Base-by-base conservation (phyloP, 2,113 vertebrate genomes). In the Corvus hawaiiensis region DNA sequence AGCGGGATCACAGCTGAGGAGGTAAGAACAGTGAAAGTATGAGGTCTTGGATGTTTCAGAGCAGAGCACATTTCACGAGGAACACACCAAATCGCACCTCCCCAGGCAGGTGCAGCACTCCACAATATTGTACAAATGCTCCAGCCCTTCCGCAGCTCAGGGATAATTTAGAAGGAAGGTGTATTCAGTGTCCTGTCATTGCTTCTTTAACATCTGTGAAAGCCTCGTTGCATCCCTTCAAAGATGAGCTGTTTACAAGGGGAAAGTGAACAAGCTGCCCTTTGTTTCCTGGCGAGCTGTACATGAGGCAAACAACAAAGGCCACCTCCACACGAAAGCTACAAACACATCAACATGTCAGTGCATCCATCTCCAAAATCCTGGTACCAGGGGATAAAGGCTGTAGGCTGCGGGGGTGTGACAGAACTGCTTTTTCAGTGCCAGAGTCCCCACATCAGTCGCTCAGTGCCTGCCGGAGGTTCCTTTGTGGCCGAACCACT, bases 1-100 rank as follows among this genome's bases (percentile, higher is more conserved):
- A 0, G 3, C 1, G 15, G 2, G 11, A 1, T 44, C 27, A 0
- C 28, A 1, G 30, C 41, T 24, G 28, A 17, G 39, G 13, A 5
- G 7, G 11, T n/a, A 1, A 16, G 21, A 66, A 3, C 8, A 7
- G 27, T 6, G 1, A 3, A 22, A 23, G 7, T 7, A 35, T 14
- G 37, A 13, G 6, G 16, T 20, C 0, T 23, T 16, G 8, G 10
- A 1, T 44, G 16, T n/a, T 24, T 46, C 19, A 20, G 5, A 28
- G 9, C 43, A 43, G 43, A 16, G 43, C 43, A 5, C 21, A 6
- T 17, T 26, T 51, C 49, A 21, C 39, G 5, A 16, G 46, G 18
- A 33, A 5, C 7, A 4, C 71, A 13, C 13, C 22, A 24, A 51
- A 23, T 52, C n/a, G 30, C 30, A 20, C 19, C 15, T 55, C n/a